Percentiles rank a stretch among this genome's conserved stretches.
Evolutionary conservation across 1,140 invertebrate genomes (phyloP).

Genomic region (Drosophila virilis): DNA sequence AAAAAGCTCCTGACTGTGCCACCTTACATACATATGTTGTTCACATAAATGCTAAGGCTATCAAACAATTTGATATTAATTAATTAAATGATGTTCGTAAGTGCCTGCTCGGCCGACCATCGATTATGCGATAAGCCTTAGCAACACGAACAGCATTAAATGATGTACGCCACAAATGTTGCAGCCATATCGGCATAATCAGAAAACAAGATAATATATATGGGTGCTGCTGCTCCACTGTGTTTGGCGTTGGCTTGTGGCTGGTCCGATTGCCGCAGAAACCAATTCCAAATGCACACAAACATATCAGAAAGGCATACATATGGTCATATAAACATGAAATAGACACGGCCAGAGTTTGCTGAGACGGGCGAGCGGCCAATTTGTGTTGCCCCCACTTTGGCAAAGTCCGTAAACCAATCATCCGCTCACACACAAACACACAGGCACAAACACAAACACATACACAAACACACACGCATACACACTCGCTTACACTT

Average conservation of each 20-base stretch:
- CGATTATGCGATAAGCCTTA: background rate
- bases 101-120: background rate
- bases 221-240: background rate
- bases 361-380: conserved; percentile 14
- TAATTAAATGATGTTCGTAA: conserved; percentile 4
- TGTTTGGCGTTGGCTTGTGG: conserved; percentile 12
- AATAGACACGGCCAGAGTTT: conserved; percentile 37
- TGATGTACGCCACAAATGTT: conserved; percentile 32
- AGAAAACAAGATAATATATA: conserved; percentile 25
- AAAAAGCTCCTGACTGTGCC: background rate
- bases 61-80: conserved; percentile 4
- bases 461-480: background rate
- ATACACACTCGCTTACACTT: background rate
- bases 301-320: conserved; percentile 14
- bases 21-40: background rate
- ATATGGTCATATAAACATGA: conserved; percentile 35
- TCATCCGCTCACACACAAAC: conserved; percentile 10
- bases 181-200: conserved; percentile 16
- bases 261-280: conserved; percentile 7
- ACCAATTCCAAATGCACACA: conserved; percentile 28
- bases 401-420: conserved; percentile 26
- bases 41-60: background rate
- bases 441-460: background rate
- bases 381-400: conserved; percentile 20
- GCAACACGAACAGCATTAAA: conserved; percentile 17